These are phyloP conservation scores for Erebia aethiops DNA, from an alignment of 2,888 invertebrate genomes.

Conservation along the genomic window DNA sequence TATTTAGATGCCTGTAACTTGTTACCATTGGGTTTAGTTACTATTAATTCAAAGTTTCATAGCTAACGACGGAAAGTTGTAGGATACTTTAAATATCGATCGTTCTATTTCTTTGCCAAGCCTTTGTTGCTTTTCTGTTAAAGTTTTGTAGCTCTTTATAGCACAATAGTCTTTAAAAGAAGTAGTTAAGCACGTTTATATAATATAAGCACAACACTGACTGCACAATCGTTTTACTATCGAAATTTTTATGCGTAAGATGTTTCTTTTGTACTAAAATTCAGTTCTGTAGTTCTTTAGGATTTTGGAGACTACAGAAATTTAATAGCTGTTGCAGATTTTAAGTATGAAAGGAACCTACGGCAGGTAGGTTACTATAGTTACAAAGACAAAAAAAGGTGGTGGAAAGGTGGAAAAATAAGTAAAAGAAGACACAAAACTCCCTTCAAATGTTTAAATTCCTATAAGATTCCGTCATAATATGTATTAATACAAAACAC, in stretches of 20 bases:
- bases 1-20: neutral
- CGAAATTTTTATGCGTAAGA: constrained; percentile 1
- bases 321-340: neutral
- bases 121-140: neutral
- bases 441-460: neutral
- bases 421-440: neutral
- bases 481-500: neutral
- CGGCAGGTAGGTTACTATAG: too few relatives aligned
- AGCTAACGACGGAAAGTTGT: constrained; percentile 4
- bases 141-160: neutral
- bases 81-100: constrained; percentile 1
- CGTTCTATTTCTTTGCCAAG: neutral
- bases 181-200: neutral
- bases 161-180: neutral
- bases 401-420: too few relatives aligned
- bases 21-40: neutral
- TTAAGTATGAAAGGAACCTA: neutral
- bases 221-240: neutral
- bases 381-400: too few relatives aligned
- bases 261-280: neutral
- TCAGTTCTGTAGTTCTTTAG: neutral
- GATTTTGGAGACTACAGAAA: neutral
- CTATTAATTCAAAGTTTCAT: constrained; percentile 7
- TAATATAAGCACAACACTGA: neutral
- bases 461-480: neutral